Evolutionary conservation across 2,888 invertebrate species (phyloP).

Genomic region (Andrena marginata): DNA sequence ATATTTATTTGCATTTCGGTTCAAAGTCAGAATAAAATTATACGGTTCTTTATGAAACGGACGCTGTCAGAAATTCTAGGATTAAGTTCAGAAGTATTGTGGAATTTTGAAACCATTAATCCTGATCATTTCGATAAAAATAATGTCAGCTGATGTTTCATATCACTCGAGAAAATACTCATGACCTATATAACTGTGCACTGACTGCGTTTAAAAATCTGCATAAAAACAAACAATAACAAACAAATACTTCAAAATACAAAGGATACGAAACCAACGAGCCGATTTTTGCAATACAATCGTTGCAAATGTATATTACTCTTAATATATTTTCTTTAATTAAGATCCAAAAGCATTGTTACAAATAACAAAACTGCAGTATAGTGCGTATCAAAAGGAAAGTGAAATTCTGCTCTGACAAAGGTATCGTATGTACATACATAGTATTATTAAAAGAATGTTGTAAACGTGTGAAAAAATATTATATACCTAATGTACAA

Average conservation of each 20-base stretch:
- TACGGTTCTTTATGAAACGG: neutral
- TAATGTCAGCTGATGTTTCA: neutral
- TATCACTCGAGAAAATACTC: neutral
- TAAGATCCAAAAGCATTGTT: neutral
- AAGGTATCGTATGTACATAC: neutral
- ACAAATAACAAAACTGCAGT: neutral
- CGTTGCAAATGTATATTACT: neutral
- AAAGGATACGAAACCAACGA: neutral
- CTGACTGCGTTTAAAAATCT: no score
- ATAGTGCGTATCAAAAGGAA: neutral
- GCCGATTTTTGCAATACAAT: neutral
- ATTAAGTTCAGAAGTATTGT: neutral
- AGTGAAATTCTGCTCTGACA: neutral
- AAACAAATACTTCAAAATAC: neutral
- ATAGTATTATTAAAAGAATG: neutral
- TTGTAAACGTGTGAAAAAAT: neutral
- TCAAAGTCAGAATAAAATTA: neutral
- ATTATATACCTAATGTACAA: neutral
- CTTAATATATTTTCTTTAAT: neutral
- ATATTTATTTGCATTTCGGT: neutral
- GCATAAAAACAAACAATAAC: no score
- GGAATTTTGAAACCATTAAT: neutral
- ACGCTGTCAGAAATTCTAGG: constrained; percentile 2
- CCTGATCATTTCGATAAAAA: neutral
- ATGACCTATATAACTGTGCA: no score